Evolutionary conservation across 2,113 vertebrate genomes (phyloP), one percentile per base, ranked within the genome.

Genomic region (Colistium nudipinnis): DNA sequence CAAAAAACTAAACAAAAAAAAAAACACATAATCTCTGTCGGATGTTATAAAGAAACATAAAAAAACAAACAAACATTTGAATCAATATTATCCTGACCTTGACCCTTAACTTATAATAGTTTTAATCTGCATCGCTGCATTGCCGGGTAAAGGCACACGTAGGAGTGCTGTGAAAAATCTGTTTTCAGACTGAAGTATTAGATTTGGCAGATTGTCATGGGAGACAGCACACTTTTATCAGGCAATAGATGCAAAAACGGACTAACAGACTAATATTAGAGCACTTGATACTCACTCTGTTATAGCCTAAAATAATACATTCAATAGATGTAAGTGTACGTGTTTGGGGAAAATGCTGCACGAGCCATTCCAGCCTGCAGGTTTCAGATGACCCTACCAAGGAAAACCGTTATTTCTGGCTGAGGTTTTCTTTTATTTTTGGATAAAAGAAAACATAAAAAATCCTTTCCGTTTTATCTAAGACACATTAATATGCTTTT

Each of bases 371-470:
- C 43, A 27, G 48, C 36, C 72, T 28, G 30, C n/a, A n/a, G 33
- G 39, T 44, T 55, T 4, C 20, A 41, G 2, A 53, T 0, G 13
- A 24, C 10, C 38, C 39, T 8, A 35, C 38, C 1, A 44, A 45
- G 16, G 33, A 48, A 65, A 69, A 62, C 25, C 4, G 59, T 45
- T 54, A 60, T 55, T 76, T 67, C 12, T 66, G 39, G 2, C 28
- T 2, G 4, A 36, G 4, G 57, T 55, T 49, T 16, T 33, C 27
- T 19, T 57, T 60, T 45, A 53, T 30, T 63, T 67, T 65, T 77
- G 27, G 77, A 80, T 77, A 62, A 76, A 74, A 71, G 62, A 74
- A 52, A 72, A 24, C 20, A 76, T 76, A 71, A 65, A 74, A 52
- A 72, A 24, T n/a, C 30, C 22, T 27, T 60, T 62, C 16, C 14